Evolutionary conservation across 2,888 invertebrate genomes (phyloP).

Genomic region (Andrena bicolor): DNA sequence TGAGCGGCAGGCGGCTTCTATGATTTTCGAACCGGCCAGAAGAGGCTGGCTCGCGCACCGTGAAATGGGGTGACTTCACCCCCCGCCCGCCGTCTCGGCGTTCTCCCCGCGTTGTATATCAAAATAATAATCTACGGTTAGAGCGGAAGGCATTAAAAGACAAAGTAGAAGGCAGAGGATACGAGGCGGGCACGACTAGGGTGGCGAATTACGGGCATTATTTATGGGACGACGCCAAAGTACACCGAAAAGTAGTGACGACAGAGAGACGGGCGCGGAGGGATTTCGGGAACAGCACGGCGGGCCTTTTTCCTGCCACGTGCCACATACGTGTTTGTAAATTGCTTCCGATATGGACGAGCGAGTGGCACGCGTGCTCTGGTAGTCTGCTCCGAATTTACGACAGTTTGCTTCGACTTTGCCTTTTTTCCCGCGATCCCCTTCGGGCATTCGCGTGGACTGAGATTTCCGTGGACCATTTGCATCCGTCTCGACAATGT

Average conservation of each 20-base stretch:
- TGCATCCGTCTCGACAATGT: conserved; percentile 43
- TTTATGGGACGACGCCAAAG: conserved; percentile 67
- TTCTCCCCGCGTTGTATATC: conserved; percentile 55
- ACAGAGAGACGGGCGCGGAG: conserved; percentile 31
- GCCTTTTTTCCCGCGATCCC: conserved; percentile 23
- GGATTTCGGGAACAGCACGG: conserved; percentile 5
- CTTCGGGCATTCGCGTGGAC: background rate
- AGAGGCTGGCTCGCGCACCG: conserved; percentile 56
- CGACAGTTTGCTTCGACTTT: conserved; percentile 48
- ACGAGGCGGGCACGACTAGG: conserved; percentile 57
- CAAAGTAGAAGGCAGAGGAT: conserved; percentile 67
- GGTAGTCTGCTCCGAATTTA: conserved; percentile 58
- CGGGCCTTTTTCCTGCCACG: conserved; percentile 73
- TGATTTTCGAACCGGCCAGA: background rate
- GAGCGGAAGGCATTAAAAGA: conserved; percentile 75
- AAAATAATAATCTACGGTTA: conserved; percentile 76
- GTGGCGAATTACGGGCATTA: conserved; percentile 71
- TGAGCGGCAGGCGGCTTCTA: background rate
- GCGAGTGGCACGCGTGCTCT: conserved; percentile 54
- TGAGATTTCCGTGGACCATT: conserved; percentile 46
- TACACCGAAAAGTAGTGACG: conserved; percentile 63
- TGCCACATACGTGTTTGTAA: conserved; percentile 74
- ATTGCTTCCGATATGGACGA: conserved; percentile 78
- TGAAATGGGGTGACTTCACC: conserved; percentile 67
- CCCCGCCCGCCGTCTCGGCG: conserved; percentile 12